phyloP scores from a whole-genome alignment of 2,888 invertebrate genomes.

The Tolmerus cingulatus region DNA sequence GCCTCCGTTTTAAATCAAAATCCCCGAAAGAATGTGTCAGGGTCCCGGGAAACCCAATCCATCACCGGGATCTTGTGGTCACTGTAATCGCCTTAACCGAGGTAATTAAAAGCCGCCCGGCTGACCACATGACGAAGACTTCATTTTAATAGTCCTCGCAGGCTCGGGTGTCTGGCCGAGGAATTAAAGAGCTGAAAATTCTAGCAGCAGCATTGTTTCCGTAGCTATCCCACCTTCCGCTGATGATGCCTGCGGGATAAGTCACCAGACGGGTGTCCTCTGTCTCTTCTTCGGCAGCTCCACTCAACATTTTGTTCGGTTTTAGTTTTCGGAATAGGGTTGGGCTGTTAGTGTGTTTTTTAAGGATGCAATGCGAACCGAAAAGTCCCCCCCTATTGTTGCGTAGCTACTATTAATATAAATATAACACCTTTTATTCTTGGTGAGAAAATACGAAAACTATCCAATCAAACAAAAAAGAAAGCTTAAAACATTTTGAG shows the following conservation, averaged over 20 bases:
- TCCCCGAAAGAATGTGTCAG: constrained; percentile 7
- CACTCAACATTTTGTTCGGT: neutral
- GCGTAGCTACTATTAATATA: no score
- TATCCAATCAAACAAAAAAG: no score
- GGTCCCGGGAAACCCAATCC: neutral
- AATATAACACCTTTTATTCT: no score
- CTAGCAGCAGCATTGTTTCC: neutral
- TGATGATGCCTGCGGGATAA: neutral
- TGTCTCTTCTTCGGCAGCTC: neutral
- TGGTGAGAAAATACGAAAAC: no score
- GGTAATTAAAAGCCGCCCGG: constrained; percentile 14
- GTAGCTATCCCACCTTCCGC: neutral
- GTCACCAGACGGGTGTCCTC: neutral
- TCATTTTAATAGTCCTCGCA: neutral
- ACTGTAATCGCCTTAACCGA: constrained; percentile 7
- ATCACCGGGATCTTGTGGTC: neutral
- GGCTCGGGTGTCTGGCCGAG: neutral
- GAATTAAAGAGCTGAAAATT: neutral
- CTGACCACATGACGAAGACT: neutral
- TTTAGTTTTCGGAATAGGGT: neutral
- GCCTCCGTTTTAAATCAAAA: neutral
- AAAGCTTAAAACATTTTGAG: no score
- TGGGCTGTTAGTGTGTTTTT: neutral
- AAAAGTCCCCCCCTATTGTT: no score
- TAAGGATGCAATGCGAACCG: neutral